phyloP scores from a whole-genome alignment of 2,113 vertebrate genomes.

The Pelobates fuscus region DNA sequence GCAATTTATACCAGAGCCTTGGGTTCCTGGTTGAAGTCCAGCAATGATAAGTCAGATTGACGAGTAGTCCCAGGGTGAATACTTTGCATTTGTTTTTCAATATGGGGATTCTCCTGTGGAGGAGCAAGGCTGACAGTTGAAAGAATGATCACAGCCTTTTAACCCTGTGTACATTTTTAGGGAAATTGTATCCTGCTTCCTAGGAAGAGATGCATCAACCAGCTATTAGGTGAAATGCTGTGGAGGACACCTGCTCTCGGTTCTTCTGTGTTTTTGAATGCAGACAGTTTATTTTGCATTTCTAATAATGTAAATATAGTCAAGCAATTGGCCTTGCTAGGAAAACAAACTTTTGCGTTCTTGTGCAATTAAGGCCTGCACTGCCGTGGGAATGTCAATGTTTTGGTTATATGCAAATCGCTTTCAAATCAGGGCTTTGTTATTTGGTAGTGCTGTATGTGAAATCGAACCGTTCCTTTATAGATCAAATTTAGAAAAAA shows the following conservation, averaged over 20 bases:
- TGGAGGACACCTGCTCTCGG: slow-evolving; percentile 38
- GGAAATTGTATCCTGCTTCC: slow-evolving; percentile 40
- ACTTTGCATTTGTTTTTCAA: slow-evolving; percentile 50
- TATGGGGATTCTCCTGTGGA: slow-evolving; percentile 41
- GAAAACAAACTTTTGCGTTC: slow-evolving; percentile 3
- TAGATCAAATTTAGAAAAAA: too few relatives aligned
- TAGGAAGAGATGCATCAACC: neutral
- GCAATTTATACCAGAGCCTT: slow-evolving; percentile 42
- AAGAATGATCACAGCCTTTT: slow-evolving; percentile 49
- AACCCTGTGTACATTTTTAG: slow-evolving; percentile 49
- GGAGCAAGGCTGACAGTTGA: slow-evolving; percentile 46
- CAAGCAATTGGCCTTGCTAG: slow-evolving; percentile 7
- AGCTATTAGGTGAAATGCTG: slow-evolving; percentile 23
- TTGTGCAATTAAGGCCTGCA: neutral
- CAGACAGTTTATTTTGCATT: slow-evolving; percentile 21
- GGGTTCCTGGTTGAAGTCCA: slow-evolving; percentile 32
- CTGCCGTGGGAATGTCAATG: neutral
- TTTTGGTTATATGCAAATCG: slow-evolving; percentile 6
- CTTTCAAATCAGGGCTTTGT: too few relatives aligned
- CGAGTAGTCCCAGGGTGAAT: slow-evolving; percentile 43
- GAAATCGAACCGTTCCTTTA: too few relatives aligned
- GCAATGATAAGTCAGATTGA: slow-evolving; percentile 46
- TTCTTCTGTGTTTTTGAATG: slow-evolving; percentile 7
- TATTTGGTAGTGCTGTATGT: too few relatives aligned
- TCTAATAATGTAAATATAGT: slow-evolving; percentile 23